Evolutionary conservation across 2,797 vertebrate genomes (phyloP), one percentile per base, ranked within the genome.

Genomic region (Novumbra hubbsi): DNA sequence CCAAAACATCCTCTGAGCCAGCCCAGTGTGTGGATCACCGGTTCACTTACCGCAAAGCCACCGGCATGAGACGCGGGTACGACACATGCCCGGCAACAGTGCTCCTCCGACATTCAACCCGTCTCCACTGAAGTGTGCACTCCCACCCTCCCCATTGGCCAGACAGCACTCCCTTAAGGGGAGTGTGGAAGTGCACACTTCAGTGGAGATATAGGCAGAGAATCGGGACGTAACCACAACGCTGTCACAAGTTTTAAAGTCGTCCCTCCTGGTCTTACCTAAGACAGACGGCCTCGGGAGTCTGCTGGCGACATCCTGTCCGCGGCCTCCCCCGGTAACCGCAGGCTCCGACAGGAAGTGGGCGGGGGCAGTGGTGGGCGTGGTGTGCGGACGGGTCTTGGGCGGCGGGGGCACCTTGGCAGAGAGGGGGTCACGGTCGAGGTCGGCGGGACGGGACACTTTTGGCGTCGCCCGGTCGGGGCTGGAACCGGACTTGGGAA

Each of bases 381-480:
- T 91, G 17, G 80, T 68, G 74, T 88, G 80, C 75, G 64, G 86
- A 71, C 67, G 84, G 86, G 85, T 80, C 72, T 90, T 88, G 49
- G 91, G 78, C 71, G 90, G 88, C 84, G 91, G 95, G 95, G 94
- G 94, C 93, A 96, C 95, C 95, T 96, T 95, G 86, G 94, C 92
- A 1, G 55, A 12, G 55, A n/a, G 2, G 64, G 77, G 77, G 62
- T 89, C 86, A 71, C 16, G 72, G 41, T 77, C n/a, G 77, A 82
- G 86, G 78, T 92, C 88, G 5, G 90, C 81, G 0, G 82, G 21
- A 60, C 55, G 24, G 3, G 21, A 72, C 68, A 78, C 76, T 72
- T 83, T 45, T 19, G 80, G 63, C 72, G 80, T 48, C 81, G 80
- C 50, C 81, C 85, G 91, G 67, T 82, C 92, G 1, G 90, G 85